Percentiles rank a stretch among this genome's conserved stretches.
Evolutionary conservation across 1,140 invertebrate genomes (phyloP).

Genomic region (Caenorhabditis briggsae): DNA sequence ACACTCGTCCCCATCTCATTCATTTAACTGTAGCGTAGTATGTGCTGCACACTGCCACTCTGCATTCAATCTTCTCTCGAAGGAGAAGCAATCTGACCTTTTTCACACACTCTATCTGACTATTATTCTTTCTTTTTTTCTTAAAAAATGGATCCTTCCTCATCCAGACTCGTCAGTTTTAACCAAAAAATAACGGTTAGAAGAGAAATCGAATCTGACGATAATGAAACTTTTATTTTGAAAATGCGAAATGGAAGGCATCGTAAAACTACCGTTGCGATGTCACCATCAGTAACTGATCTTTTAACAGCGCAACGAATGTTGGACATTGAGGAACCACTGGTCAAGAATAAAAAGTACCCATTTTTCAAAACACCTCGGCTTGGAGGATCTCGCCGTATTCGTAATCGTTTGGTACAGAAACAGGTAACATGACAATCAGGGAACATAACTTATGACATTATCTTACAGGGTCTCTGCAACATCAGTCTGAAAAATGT

Average conservation of each 20-base stretch:
- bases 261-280: slow-evolving; percentile 45
- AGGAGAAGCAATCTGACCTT: slow-evolving; percentile 19
- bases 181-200: not conserved
- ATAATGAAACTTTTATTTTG: not conserved
- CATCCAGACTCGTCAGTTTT: not conserved
- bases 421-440: slow-evolving; percentile 51
- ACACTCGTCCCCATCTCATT: not conserved
- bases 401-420: slow-evolving; percentile 59
- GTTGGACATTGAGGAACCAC: slow-evolving; percentile 61
- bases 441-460: no score
- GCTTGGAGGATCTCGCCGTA: slow-evolving; percentile 52
- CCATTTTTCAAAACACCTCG: slow-evolving; percentile 61
- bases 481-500: slow-evolving; percentile 74
- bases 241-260: not conserved
- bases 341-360: slow-evolving; percentile 60
- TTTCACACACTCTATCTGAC: not conserved
- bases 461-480: slow-evolving; percentile 67
- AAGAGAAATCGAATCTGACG: not conserved
- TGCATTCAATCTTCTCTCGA: no score
- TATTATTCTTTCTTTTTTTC: not conserved
- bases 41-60: no score
- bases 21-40: not conserved
- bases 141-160: not conserved
- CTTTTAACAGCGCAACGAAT: slow-evolving; percentile 62
- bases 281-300: slow-evolving; percentile 57